Percentiles rank a stretch among this genome's conserved stretches.
Evolutionary conservation across 2,888 invertebrate genomes (phyloP).

Genomic region (Spisula solida): DNA sequence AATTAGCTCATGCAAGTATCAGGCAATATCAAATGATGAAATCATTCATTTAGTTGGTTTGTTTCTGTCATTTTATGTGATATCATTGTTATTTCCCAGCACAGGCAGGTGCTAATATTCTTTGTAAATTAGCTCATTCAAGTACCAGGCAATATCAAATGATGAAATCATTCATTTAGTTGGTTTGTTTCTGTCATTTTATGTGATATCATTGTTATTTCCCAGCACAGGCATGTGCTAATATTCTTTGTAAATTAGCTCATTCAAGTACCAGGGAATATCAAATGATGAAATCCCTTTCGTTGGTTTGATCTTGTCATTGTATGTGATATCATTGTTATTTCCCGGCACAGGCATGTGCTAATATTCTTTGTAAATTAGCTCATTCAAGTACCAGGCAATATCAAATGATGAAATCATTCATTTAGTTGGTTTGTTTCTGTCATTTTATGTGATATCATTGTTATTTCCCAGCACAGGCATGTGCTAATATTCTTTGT

Average conservation of each 20-base stretch:
- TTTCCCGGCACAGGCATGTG: slow-evolving; percentile 52
- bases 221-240: slow-evolving; percentile 47
- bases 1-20: slow-evolving; percentile 43
- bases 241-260: slow-evolving; percentile 23
- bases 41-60: background rate
- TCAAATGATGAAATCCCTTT: background rate
- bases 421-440: background rate
- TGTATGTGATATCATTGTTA: background rate
- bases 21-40: slow-evolving; percentile 23
- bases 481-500: slow-evolving; percentile 34
- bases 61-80: background rate
- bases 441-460: background rate
- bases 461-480: slow-evolving; percentile 42
- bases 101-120: slow-evolving; percentile 38
- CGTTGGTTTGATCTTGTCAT: background rate
- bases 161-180: background rate
- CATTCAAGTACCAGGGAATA: slow-evolving; percentile 27
- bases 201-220: background rate
- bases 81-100: slow-evolving; percentile 23
- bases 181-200: background rate
- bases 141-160: slow-evolving; percentile 26
- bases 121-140: background rate
- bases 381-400: slow-evolving; percentile 36
- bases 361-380: slow-evolving; percentile 34
- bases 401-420: background rate